These are phyloP conservation scores for Acrobeloides nanus DNA, from an alignment of 2,888 invertebrate species.

Conservation along the genomic window DNA sequence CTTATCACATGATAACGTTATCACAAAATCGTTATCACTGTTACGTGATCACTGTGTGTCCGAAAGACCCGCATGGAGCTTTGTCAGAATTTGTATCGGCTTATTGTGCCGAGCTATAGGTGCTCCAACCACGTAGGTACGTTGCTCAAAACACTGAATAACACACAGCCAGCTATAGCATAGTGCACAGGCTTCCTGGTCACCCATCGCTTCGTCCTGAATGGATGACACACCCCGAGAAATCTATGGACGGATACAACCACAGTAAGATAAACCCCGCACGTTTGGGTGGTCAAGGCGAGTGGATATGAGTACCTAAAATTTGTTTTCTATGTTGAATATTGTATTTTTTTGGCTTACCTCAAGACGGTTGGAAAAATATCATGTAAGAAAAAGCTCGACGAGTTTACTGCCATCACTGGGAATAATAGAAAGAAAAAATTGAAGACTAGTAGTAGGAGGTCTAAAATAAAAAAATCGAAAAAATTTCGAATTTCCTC, in stretches of 20 bases:
- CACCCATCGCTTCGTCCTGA: constrained; percentile 50
- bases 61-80: neutral
- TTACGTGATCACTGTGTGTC: neutral
- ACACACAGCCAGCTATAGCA: constrained; percentile 33
- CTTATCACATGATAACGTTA: too few relatives aligned
- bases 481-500: too few relatives aligned
- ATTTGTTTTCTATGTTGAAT: constrained; percentile 10
- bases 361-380: constrained; percentile 43
- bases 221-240: constrained; percentile 34
- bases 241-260: constrained; percentile 47
- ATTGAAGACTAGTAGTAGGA: constrained; percentile 48
- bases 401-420: constrained; percentile 44
- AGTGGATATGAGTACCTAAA: constrained; percentile 48
- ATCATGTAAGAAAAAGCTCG: constrained; percentile 33
- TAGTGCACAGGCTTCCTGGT: constrained; percentile 34
- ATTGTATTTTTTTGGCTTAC: constrained; percentile 15
- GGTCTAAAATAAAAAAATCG: too few relatives aligned
- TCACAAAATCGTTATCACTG: too few relatives aligned
- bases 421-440: constrained; percentile 52
- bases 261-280: constrained; percentile 49
- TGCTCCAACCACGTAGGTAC: constrained; percentile 49
- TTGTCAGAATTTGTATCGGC: neutral
- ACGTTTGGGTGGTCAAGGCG: constrained; percentile 50
- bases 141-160: constrained; percentile 45
- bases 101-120: constrained; percentile 22